Evolutionary conservation across 2,113 vertebrate genomes (phyloP).

Genomic region (Melanocharis versteri): DNA sequence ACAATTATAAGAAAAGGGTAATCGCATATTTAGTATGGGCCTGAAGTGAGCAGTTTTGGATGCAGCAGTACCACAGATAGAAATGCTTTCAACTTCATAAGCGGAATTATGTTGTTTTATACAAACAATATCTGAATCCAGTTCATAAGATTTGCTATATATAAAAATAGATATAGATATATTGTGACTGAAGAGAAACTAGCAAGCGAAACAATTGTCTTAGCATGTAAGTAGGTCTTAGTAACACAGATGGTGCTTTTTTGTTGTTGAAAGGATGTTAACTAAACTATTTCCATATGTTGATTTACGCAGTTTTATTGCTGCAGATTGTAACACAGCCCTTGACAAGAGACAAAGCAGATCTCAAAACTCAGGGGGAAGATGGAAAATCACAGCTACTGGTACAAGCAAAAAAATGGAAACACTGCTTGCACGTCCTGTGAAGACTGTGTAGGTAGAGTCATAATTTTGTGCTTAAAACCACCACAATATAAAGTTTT

Average conservation of each 20-base stretch:
- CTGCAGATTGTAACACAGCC: neutral
- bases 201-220: neutral
- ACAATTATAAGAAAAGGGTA: neutral
- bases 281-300: constrained; percentile 11
- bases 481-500: neutral
- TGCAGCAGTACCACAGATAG: neutral
- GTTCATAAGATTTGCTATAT: neutral
- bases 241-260: neutral
- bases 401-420: neutral
- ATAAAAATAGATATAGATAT: neutral
- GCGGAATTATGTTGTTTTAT: neutral
- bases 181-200: neutral
- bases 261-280: neutral
- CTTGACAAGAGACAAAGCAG: neutral
- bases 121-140: neutral
- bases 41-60: neutral
- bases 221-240: neutral
- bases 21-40: neutral
- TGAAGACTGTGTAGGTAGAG: neutral
- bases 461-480: neutral
- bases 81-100: neutral
- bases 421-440: neutral
- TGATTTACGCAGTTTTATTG: constrained; percentile 1
- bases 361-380: neutral
- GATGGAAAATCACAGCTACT: neutral